Evolutionary conservation across 2,113 vertebrate species (phyloP).

Genomic region (Notarius quadriscutis): DNA sequence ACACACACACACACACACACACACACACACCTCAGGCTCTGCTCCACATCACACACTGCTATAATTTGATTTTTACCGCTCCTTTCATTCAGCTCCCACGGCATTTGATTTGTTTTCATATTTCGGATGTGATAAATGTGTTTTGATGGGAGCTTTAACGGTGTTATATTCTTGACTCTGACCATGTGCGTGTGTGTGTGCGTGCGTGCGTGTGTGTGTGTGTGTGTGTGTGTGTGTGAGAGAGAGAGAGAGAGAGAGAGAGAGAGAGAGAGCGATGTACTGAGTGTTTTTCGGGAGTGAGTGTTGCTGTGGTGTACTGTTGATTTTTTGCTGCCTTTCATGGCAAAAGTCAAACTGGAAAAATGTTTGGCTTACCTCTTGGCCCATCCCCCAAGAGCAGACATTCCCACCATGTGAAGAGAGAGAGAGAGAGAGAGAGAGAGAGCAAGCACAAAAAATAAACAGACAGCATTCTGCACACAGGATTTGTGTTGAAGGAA

Average conservation of each 20-base stretch:
- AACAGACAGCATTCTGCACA: constrained; percentile 59
- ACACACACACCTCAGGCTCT: background rate
- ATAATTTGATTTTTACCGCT: constrained; percentile 15
- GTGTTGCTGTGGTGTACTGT: constrained; percentile 58
- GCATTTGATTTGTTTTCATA: constrained; percentile 14
- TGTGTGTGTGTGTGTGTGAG: background rate
- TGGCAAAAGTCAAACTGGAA: constrained; percentile 66
- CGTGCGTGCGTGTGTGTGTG: background rate
- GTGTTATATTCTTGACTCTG: background rate
- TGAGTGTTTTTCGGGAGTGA: constrained; percentile 38
- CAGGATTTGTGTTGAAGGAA: constrained; percentile 51
- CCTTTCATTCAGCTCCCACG: background rate
- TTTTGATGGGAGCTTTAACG: background rate
- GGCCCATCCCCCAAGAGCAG: constrained; percentile 70
- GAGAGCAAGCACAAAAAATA: constrained; percentile 57
- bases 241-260: no score
- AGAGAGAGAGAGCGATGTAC: background rate
- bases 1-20: background rate
- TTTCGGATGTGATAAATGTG: background rate
- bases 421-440: constrained; percentile 43
- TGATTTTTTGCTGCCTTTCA: constrained; percentile 62
- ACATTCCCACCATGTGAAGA: constrained; percentile 74
- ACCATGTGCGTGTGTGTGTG: background rate
- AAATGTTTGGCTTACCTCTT: constrained; percentile 71
- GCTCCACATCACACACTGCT: background rate